Percentiles rank a stretch among this genome's conserved stretches.
These are phyloP conservation scores for Crenuchus spilurus DNA, from an alignment of 2,797 vertebrate genomes.

Conservation along the genomic window DNA sequence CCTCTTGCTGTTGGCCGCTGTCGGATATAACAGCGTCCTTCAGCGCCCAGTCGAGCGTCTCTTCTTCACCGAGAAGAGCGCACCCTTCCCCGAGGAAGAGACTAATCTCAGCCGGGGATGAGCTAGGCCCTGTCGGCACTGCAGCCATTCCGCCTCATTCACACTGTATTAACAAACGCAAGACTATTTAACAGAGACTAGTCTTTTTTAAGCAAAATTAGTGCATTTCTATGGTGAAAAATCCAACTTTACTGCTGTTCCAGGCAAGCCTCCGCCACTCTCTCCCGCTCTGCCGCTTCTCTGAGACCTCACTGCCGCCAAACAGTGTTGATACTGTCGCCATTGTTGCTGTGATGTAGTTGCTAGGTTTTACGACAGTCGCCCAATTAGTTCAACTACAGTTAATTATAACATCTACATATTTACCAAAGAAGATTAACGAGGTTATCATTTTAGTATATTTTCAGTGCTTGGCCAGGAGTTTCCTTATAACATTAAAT, in stretches of 20 bases:
- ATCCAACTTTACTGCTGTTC: conserved; percentile 64
- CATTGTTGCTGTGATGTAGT: conserved; percentile 66
- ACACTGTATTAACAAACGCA: neutral
- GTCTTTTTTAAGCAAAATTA: conserved; percentile 60
- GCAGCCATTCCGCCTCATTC: conserved; percentile 80
- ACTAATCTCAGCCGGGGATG: conserved; percentile 74
- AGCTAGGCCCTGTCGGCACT: conserved; percentile 85
- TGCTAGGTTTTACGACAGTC: conserved; percentile 75
- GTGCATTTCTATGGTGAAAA: conserved; percentile 75
- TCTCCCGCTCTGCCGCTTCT: conserved; percentile 69
- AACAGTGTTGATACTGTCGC: conserved; percentile 72
- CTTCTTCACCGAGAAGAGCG: conserved; percentile 54
- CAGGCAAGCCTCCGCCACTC: conserved; percentile 69
- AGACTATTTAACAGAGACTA: neutral
- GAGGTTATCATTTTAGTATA: too few species aligned
- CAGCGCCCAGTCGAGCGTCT: conserved; percentile 58
- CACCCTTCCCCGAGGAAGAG: conserved; percentile 73
- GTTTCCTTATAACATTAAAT: too few species aligned
- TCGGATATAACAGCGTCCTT: conserved; percentile 65
- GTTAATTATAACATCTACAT: too few species aligned
- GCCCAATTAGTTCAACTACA: too few species aligned
- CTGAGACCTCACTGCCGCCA: conserved; percentile 73
- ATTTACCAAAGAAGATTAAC: too few species aligned
- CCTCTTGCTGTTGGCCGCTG: conserved; percentile 64
- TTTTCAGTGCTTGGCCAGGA: too few species aligned